Evolutionary conservation across 2,888 invertebrate genomes (phyloP).

Genomic region (Cenopis cana): DNA sequence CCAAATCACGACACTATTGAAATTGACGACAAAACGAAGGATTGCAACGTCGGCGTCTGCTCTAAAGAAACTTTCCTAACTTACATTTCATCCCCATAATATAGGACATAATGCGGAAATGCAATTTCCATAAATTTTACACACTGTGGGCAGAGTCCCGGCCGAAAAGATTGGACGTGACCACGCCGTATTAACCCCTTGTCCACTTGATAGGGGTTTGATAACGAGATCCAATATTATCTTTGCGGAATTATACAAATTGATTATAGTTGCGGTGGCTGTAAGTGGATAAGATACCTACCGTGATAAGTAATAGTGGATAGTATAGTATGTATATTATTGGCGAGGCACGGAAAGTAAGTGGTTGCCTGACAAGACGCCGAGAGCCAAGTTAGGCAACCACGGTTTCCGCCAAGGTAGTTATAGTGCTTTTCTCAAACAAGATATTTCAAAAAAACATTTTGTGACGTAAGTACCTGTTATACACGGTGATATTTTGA

Average conservation of each 20-base stretch:
- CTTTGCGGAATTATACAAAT: constrained; percentile 32
- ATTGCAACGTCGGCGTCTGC: constrained; percentile 50
- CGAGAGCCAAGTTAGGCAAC: too few species aligned
- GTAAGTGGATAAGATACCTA: neutral
- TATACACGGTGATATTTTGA: too few species aligned
- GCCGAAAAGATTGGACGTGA: constrained; percentile 80
- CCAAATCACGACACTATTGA: constrained; percentile 21
- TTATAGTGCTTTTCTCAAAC: too few species aligned
- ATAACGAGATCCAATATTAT: constrained; percentile 44
- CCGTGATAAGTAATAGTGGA: too few species aligned
- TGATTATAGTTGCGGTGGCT: constrained; percentile 15
- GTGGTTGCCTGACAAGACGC: too few species aligned
- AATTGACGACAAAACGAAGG: constrained; percentile 40
- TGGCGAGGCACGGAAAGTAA: too few species aligned
- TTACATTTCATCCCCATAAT: constrained; percentile 66
- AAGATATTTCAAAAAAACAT: too few species aligned
- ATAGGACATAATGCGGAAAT: constrained; percentile 77
- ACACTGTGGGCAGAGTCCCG: constrained; percentile 77
- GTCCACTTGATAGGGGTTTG: constrained; percentile 47
- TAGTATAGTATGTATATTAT: too few species aligned
- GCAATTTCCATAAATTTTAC: constrained; percentile 86
- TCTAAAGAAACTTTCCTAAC: constrained; percentile 57
- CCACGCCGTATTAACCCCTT: constrained; percentile 60
- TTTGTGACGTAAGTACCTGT: too few species aligned
- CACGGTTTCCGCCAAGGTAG: too few species aligned